Evolutionary conservation across 2,797 vertebrate genomes (phyloP), one percentile per base, ranked within the genome.

Genomic region (Fundulus diaphanus): DNA sequence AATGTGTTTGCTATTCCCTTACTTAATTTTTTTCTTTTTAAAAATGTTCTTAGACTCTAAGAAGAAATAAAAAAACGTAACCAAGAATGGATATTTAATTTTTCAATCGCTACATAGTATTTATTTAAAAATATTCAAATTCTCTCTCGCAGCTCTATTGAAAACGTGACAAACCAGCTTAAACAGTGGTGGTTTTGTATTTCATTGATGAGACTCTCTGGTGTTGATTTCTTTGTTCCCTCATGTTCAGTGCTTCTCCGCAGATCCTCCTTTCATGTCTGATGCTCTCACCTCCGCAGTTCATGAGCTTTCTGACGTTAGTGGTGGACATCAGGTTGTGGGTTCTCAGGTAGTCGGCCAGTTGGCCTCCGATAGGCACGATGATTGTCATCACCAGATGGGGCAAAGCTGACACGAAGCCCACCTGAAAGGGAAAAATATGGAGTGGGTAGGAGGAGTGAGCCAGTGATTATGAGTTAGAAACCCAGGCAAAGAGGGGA

Each of bases 321-420:
- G 97, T 99, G 7, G 98, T 99, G 88, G 97, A 95, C 91, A 99
- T 96, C 90, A 99, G 96, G 92, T 98, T 96, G 80, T 91, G 97
- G 87, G 90, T 97, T 86, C 97, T 96, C 82, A 99, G 94, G 85
- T 95, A 96, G 93, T 99, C 98, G 18, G 98, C 98, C 88, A 99
- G 92, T 93, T 99, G 98, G 69, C 98, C 97, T 74, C 98, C 98
- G n/a, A 99, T 95, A 46, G 97, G 98, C 79, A 99, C 98, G 37
- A 99, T 97, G 87, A 99, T 98, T 33, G 98, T 99, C 98, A 99
- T 99, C 89, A 99, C 98, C 89, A 99, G 93, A 90, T 99, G 98
- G 0, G 98, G 98, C 77, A 99, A 92, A 37, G 97, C 98, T 70
- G 98, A 99, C 77, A 99, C 89, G 90, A 99, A 96, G 74, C 98